phyloP scores from a whole-genome alignment of 2,888 invertebrate genomes.

The Alcis repandata region DNA sequence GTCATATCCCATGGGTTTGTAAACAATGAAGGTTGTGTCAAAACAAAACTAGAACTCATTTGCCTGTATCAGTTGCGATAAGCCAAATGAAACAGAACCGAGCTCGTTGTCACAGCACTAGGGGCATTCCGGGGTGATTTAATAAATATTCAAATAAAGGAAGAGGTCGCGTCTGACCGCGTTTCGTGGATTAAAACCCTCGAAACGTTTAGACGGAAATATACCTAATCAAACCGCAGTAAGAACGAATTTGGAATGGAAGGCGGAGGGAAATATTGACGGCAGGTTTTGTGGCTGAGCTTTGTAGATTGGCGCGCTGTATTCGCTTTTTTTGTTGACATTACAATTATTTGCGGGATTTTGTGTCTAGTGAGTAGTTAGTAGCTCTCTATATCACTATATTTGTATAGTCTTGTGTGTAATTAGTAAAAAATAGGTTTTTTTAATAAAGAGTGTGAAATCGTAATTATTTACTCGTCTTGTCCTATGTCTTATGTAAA shows the following conservation, averaged over 20 bases:
- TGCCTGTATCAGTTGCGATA: conserved; percentile 56
- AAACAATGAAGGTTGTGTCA: not conserved
- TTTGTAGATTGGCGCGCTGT: conserved; percentile 32
- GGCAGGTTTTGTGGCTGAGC: conserved; percentile 30
- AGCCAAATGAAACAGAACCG: conserved; percentile 65
- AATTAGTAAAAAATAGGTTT: too few species aligned
- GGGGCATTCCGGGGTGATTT: conserved; percentile 58
- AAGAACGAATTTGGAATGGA: conserved; percentile 34
- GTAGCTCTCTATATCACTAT: not conserved
- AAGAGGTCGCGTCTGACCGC: conserved; percentile 59
- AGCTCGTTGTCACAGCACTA: conserved; percentile 67
- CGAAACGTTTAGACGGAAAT: conserved; percentile 37
- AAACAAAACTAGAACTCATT: conserved; percentile 39
- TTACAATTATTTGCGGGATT: not conserved
- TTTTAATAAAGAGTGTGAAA: too few species aligned
- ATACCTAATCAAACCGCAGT: conserved; percentile 37
- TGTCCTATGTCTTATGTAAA: too few species aligned
- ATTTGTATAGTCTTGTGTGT: too few species aligned
- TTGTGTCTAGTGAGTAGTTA: not conserved
- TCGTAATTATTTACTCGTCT: too few species aligned
- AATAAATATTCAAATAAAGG: conserved; percentile 81
- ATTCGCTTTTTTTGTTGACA: conserved; percentile 4
- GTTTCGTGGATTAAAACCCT: conserved; percentile 35
- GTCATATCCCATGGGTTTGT: too few species aligned
- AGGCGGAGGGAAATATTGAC: conserved; percentile 28